A percentile compares a stretch with the other conserved stretches of the same genome.
Evolutionary conservation across 2,888 invertebrate genomes (phyloP).

Genomic region (Rosalia funebris): DNA sequence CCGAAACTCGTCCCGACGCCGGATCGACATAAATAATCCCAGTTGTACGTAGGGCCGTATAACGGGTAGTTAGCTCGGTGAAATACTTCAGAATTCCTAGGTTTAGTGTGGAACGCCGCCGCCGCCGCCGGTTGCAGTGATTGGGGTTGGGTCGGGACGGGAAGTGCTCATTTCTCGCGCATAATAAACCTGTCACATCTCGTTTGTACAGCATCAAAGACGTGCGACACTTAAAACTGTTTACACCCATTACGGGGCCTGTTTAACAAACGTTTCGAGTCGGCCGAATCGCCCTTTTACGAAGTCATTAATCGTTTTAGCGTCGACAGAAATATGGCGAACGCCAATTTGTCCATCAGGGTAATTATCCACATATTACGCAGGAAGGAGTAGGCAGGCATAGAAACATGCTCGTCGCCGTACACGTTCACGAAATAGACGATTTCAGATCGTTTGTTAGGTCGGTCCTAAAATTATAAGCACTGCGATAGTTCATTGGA

Average conservation of each 20-base stretch:
- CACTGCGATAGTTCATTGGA: too few species aligned
- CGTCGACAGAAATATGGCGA: not conserved
- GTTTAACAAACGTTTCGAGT: constrained; percentile 36
- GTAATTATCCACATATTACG: too few species aligned
- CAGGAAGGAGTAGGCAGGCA: too few species aligned
- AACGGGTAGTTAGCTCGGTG: constrained; percentile 40
- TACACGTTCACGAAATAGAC: too few species aligned
- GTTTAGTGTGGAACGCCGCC: constrained; percentile 44
- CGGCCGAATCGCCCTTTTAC: constrained; percentile 11
- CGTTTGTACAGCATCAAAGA: constrained; percentile 42
- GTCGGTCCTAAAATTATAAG: too few species aligned
- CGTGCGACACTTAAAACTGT: constrained; percentile 42
- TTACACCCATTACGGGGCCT: constrained; percentile 37
- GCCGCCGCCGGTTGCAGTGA: constrained; percentile 46
- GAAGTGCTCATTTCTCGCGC: constrained; percentile 43
- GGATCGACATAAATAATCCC: constrained; percentile 28
- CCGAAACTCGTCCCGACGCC: constrained; percentile 12
- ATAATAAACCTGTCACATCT: constrained; percentile 46
- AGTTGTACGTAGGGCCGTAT: constrained; percentile 10
- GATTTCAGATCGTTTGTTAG: too few species aligned
- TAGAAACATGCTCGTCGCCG: too few species aligned
- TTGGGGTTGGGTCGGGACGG: constrained; percentile 40
- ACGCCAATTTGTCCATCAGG: constrained; percentile 12
- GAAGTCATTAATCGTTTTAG: constrained; percentile 17
- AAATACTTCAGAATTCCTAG: constrained; percentile 45